These are phyloP conservation scores for Araneus ventricosus DNA, from an alignment of 1,140 invertebrate genomes.

Conservation along the genomic window DNA sequence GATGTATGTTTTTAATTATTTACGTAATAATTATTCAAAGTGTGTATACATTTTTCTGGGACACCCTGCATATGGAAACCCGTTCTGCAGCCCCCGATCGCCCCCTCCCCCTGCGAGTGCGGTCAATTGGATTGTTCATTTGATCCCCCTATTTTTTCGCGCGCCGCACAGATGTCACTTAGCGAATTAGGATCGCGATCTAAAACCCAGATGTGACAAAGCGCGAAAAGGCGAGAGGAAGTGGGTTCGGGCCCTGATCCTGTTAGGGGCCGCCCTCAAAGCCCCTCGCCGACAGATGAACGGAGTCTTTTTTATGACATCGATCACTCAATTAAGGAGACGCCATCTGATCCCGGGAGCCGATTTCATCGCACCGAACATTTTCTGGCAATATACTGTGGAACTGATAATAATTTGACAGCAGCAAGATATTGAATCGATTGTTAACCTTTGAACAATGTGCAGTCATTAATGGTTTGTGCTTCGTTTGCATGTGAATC, in stretches of 20 bases:
- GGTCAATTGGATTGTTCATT: constrained; percentile 72
- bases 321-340: background rate
- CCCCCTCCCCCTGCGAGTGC: background rate
- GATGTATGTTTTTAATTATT: no score
- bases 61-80: no score
- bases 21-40: no score
- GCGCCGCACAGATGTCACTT: constrained; percentile 61
- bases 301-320: background rate
- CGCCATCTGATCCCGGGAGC: background rate
- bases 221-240: constrained; percentile 34
- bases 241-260: background rate
- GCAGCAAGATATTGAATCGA: no score
- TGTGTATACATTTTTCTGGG: no score
- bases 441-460: no score
- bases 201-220: constrained; percentile 37
- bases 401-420: no score
- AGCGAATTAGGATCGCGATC: constrained; percentile 48
- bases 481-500: no score
- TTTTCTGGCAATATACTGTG: no score
- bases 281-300: background rate
- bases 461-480: no score
- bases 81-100: no score
- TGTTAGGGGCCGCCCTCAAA: constrained; percentile 27
- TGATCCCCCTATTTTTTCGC: constrained; percentile 20
- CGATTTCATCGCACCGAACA: no score